These are phyloP conservation scores for Percina caprodes DNA, from an alignment of 2,113 vertebrate species.

Conservation along the genomic window DNA sequence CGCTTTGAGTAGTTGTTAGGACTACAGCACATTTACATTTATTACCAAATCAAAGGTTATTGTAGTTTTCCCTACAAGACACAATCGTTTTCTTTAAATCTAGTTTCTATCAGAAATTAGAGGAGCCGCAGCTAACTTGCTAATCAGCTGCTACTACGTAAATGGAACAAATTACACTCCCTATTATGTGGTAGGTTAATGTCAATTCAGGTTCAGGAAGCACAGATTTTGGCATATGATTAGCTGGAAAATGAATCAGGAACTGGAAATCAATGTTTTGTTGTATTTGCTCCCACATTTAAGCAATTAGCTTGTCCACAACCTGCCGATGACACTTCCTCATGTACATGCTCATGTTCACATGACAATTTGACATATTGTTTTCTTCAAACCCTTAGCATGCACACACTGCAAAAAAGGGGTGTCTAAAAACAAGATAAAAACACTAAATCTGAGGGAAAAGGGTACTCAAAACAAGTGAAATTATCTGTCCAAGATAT, in stretches of 20 bases:
- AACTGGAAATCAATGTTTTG: background rate
- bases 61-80: background rate
- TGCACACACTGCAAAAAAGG: no score
- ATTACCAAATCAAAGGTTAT: background rate
- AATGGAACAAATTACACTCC: background rate
- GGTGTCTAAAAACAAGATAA: no score
- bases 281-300: background rate
- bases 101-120: background rate
- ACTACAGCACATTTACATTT: no score
- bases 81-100: background rate
- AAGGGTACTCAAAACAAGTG: no score
- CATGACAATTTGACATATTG: background rate
- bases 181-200: background rate
- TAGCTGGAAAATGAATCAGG: background rate
- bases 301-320: background rate
- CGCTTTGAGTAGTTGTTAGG: no score
- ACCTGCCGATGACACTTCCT: no score
- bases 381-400: background rate
- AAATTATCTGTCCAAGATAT: no score
- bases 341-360: no score
- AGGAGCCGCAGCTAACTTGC: background rate
- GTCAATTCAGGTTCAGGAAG: background rate
- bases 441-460: no score
- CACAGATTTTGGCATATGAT: background rate
- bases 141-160: no score